These are phyloP conservation scores for Ephialtes manifestator DNA, from an alignment of 2,888 invertebrate species.

Conservation along the genomic window DNA sequence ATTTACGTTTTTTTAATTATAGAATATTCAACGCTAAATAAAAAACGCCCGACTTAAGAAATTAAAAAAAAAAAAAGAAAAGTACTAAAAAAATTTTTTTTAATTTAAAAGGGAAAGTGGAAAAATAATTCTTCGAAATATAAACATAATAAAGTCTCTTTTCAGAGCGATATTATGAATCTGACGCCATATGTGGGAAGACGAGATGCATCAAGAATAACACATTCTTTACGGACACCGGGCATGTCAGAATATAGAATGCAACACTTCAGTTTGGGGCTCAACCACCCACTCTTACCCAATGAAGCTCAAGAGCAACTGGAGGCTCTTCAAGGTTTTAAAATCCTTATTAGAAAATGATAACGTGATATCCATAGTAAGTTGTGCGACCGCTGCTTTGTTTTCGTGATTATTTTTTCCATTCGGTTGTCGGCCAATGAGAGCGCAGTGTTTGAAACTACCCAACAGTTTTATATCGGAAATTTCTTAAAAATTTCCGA, in stretches of 20 bases:
- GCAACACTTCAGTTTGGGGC: slow-evolving; percentile 62
- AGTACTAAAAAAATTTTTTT: too few relatives aligned
- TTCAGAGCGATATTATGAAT: slow-evolving; percentile 29
- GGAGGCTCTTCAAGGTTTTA: slow-evolving; percentile 62
- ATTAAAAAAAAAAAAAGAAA: too few relatives aligned
- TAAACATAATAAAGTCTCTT: not conserved
- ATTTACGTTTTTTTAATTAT: too few relatives aligned
- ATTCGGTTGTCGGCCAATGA: too few relatives aligned
- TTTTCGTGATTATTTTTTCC: too few relatives aligned
- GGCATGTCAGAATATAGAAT: slow-evolving; percentile 39
- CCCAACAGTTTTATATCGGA: too few relatives aligned
- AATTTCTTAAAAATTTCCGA: too few relatives aligned
- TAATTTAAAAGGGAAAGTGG: too few relatives aligned
- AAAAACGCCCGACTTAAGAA: too few relatives aligned
- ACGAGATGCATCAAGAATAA: not conserved
- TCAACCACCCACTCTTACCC: slow-evolving; percentile 21
- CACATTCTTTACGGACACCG: slow-evolving; percentile 23
- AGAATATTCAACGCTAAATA: too few relatives aligned
- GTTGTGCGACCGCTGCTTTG: not conserved
- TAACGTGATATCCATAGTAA: not conserved
- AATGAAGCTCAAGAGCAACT: slow-evolving; percentile 54
- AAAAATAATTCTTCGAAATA: not conserved
- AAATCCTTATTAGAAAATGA: not conserved
- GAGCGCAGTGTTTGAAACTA: too few relatives aligned
- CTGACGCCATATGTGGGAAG: not conserved